Evolutionary conservation across 1,140 invertebrate genomes (phyloP), one percentile per base, ranked within the genome.

Genomic region (Nymphalis io): DNA sequence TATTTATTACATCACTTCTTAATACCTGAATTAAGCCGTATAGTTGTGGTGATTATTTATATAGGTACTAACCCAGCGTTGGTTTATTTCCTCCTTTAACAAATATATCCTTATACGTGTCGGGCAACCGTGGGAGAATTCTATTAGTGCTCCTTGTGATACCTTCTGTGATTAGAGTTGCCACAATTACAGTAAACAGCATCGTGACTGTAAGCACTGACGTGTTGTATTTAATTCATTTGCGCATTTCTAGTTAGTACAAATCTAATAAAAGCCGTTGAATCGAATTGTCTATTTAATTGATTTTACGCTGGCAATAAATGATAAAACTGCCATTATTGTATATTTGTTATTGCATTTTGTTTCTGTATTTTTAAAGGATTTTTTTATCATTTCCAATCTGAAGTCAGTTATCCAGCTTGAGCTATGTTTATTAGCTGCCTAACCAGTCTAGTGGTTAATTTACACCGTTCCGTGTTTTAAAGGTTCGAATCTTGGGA

Each of bases 81-180:
- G 79, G 76, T 57, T 70, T 81, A 18, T 74, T 76, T 21, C 58
- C 60, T 11, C 63, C 70, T 13, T 53, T 51, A 20, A 48, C 27
- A 71, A 84, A 84, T 15, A 79, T 61, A 69, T 84, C 80, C 46
- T 76, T 74, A 58, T 73, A 83, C 15, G 60, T 73, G 15, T 70
- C 39, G 8, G 72, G 73, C 51, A 79, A 63, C 21, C 20, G 11
- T 16, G 40, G 3, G 48, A 38, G 46, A 12, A 8, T n/a, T 39
- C 15, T n/a, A n/a, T 63, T 63, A 63, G 53, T 33, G 21, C 15
- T 46, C 5, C n/a, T 21, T 10, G 46, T 13, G 13, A 10, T 33
- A 51, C 55, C 23, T 13, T 33, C 20, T 18, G 27, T 65, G 38
- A 57, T 58, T 44, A 65, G 18, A 57, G 53, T 58, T 55, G 51